Percentiles rank a stretch among this genome's conserved stretches.
Conservation (phyloP, 2,797 vertebrate species). For the Caiman crocodilus region DNA sequence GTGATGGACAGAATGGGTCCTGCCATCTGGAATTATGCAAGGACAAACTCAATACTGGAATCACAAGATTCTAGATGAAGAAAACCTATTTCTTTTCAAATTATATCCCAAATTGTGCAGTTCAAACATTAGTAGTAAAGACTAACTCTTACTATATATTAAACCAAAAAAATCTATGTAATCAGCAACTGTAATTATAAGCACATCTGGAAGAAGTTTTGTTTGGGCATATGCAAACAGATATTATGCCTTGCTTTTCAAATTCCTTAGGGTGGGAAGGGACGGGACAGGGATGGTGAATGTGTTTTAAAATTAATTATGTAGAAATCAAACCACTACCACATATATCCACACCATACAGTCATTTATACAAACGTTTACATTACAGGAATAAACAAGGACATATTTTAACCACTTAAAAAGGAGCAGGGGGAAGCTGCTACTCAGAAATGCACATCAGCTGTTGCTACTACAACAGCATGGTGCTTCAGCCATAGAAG, state of each 20-base stretch:
- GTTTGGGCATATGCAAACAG: neutral
- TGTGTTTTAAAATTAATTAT: neutral
- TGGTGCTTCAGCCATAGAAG: no score
- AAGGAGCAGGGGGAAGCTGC: no score
- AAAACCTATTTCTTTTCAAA: neutral
- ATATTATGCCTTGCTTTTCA: neutral
- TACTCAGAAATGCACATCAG: no score
- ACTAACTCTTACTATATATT: neutral
- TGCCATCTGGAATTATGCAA: neutral
- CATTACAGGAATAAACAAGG: neutral
- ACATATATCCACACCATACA: no score
- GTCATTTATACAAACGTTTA: neutral
- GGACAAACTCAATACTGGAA: neutral
- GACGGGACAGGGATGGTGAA: neutral
- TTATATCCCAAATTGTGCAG: neutral
- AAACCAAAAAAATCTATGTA: no score
- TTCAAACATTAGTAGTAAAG: neutral
- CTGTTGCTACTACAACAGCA: no score
- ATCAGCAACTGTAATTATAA: neutral
- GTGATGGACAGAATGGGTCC: neutral
- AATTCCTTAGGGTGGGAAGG: neutral
- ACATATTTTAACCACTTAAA: no score
- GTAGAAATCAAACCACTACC: neutral
- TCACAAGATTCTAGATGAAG: neutral
- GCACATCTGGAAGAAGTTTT: neutral